phyloP scores from a whole-genome alignment of 2,797 vertebrate genomes.

The Valencia hispanica region DNA sequence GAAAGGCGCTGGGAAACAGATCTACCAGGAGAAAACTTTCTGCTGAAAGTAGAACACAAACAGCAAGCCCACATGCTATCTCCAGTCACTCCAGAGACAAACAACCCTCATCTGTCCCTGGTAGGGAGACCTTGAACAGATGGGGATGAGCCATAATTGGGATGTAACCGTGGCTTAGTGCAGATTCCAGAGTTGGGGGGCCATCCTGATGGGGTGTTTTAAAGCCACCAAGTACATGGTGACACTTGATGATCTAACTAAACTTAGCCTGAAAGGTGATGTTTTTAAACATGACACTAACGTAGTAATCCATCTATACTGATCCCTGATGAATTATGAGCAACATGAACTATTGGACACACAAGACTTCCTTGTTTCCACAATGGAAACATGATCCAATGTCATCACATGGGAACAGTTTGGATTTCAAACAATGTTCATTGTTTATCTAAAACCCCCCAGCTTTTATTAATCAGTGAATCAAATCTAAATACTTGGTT shows the following conservation, averaged over 20 bases:
- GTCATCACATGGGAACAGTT: constrained; percentile 4
- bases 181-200: constrained; percentile 7
- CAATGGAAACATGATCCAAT: not conserved
- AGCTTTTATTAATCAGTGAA: not conserved
- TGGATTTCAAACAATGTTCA: no score
- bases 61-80: constrained; percentile 38
- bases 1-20: constrained; percentile 30
- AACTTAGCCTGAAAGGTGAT: not conserved
- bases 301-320: constrained; percentile 17
- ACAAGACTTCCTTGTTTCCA: not conserved
- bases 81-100: constrained; percentile 30
- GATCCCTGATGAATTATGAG: not conserved
- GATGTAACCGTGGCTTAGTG: constrained; percentile 21
- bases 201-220: constrained; percentile 13
- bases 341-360: not conserved
- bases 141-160: constrained; percentile 25
- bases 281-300: constrained; percentile 5
- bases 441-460: no score
- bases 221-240: constrained; percentile 3
- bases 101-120: constrained; percentile 36
- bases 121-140: constrained; percentile 46
- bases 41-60: constrained; percentile 41
- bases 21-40: constrained; percentile 44
- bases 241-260: constrained; percentile 7
- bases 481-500: constrained; percentile 1